Base-by-base conservation (phyloP, 2,888 invertebrate genomes). In the Sclerodermus sp. region DNA sequence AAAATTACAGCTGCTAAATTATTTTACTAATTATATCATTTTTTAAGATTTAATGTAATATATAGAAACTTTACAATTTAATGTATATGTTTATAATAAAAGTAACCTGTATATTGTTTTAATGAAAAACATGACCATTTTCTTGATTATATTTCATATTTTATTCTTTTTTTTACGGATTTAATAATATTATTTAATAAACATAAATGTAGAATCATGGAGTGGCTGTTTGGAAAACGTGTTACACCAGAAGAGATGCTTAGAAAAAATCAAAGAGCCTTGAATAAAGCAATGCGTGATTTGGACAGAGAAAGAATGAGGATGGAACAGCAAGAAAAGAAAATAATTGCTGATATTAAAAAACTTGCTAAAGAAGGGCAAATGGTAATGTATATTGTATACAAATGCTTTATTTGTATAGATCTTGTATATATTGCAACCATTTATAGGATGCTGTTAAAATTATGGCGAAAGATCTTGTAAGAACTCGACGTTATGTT, bases 261-360 rank as follows among this genome's bases (percentile, higher is more conserved):
- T 62, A 85, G 97, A 51, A 96, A 99, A 80, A 99, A 99, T 81
- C 98, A 99, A 80, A 85, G 99, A 53, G 96, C 98, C 1, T 82
- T 99, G 37, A 98, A 95, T 79, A 96, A 96, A 82, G 98, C 99
- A 0, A 96, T 98, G 91, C 84, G 99, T 5, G 99, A 99, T 79
- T 83, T 99, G 61, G 99, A 99, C 78, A 83, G 96, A 44, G 96
- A 97, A 80, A 87, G 89, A 53, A 84, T 87, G 79, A 90, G 94
- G 76, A 96, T 99, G 96, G 98, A 99, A 78, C 93, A 94, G 69
- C 97, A 98, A 76, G 99, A 99, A 76, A 99, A 99, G 80, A 99
- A 98, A 81, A 90, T 98, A 55, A 99, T 99, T 55, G 87, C 87
- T 0, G 99, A 99, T 74, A 99, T 99, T 57, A 99, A 99, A 78